Conservation (phyloP, 2,797 vertebrate species). For the Melopsittacus undulatus region DNA sequence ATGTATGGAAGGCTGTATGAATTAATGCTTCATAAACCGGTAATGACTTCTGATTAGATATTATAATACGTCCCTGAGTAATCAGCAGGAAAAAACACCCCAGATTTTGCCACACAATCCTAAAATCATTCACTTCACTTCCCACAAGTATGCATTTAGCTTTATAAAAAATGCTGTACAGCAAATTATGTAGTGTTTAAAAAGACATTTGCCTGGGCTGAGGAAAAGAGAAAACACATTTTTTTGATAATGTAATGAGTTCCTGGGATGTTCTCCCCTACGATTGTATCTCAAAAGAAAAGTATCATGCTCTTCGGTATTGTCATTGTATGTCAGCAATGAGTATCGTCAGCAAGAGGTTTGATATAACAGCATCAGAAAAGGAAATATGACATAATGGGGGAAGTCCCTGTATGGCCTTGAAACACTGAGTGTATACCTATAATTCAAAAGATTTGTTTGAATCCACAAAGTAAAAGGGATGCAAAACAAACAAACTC, state of each 20-base stretch:
- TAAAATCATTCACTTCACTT: background rate
- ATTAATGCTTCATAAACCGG: constrained; percentile 28
- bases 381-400: background rate
- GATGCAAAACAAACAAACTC: background rate
- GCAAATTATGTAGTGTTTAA: background rate
- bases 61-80: constrained; percentile 22
- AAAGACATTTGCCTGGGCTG: background rate
- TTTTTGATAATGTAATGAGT: background rate
- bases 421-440: background rate
- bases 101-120: constrained; percentile 6
- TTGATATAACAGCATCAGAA: background rate
- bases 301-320: background rate
- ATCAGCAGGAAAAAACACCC: constrained; percentile 1
- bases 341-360: background rate
- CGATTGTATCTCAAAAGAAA: background rate
- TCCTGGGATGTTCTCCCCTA: background rate
- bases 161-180: background rate
- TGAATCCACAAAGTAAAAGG: background rate
- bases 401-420: background rate
- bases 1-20: background rate
- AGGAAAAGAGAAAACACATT: background rate
- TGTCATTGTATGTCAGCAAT: background rate
- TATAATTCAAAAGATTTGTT: background rate
- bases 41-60: constrained; percentile 50
- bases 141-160: background rate